Base-by-base conservation (phyloP, 2,888 invertebrate species). In the Pandemis cinnamomeana region DNA sequence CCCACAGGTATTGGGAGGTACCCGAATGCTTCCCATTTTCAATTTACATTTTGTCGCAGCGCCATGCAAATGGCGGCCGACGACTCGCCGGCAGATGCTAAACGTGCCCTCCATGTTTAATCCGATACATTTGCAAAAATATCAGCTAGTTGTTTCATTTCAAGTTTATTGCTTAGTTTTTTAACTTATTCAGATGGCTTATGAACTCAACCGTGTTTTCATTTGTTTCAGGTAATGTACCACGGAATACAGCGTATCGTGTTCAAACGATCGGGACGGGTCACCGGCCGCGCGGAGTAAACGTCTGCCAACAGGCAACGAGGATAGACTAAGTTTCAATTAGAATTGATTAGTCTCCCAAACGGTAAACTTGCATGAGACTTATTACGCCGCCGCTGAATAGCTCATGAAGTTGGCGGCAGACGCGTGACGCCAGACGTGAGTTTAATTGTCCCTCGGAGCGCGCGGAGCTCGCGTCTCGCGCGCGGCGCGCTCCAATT, bases 61-160 rank as follows among this genome's bases (percentile, higher is more conserved):
- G 62, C 72, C 44, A 63, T 72, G 68, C 55, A 55, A 68, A 68
- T 68, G 53, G 62, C 27, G 27, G 67, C 53, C 15, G 67, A n/a
- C 11, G 51, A 11, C 42, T 8, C 51, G 51, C 67, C 42, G 11
- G 51, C 67, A 53, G 36, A 61, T 62, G 67, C 72, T 46, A 53
- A 62, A 72, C 72, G 72, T 72, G 72, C 67, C 67, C 67, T 11
- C 53, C 36, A 55, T 72, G 62, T 53, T 72, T 68, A 72, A 62
- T 44, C 61, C 44, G 42, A 20, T 11, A 13, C 46, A 36, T 27
- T 10, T 63, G 46, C 27, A n/a, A 13, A 15, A 67, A 42, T 42
- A 20, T 55, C 20, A 41, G 42, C 62, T 20, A 55, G 15, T 55
- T 10, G 15, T 15, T 53, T 53, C 5, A 15, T 15, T 53, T 11